Base-by-base conservation (phyloP, 2,888 invertebrate genomes). In the Oconnorella tubifera region DNA sequence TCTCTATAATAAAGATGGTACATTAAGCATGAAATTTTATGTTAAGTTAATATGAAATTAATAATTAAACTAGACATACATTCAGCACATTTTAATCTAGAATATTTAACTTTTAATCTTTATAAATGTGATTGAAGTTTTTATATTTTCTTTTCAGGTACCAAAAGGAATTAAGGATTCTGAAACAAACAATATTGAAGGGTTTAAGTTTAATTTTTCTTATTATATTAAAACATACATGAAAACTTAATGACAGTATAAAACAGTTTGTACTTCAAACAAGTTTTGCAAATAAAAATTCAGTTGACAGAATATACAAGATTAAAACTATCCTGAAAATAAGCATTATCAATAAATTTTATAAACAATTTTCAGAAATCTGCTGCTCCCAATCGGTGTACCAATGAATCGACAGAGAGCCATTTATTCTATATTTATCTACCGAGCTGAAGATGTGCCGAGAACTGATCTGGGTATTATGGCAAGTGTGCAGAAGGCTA, bases 161-260 rank as follows among this genome's bases (percentile, higher is more conserved):
- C 70, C 66, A 31, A 68, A 66, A 49, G 32, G 56, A 31, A 56
- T 65, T 32, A 68, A 68, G 28, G 91, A 92, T 76, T 91, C 91
- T 76, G 92, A 92, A 70, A 91, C 92, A 73, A 91, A 92, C 70
- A 91, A 92, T 74, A 92, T 92, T 67, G 92, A 92, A 83, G 91
- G 89, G 90, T 91, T n/a, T n/a, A n/a, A n/a, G n/a, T n/a, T n/a
- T n/a, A n/a, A n/a, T n/a, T n/a, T n/a, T n/a, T n/a, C n/a, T n/a
- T n/a, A n/a, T n/a, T n/a, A n/a, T n/a, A n/a, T n/a, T n/a, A n/a
- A n/a, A n/a, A n/a, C n/a, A 14, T 48, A n/a, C n/a, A n/a, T 48
- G 48, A 48, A 48, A 14, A 14, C 14, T 48, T 14, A 48, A 48
- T 14, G 14, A 48, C 48, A 48, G 48, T 48, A n/a, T 48, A 48